Conservation (phyloP, 2,888 invertebrate species). For the Sinopyrophorus schimmeli region DNA sequence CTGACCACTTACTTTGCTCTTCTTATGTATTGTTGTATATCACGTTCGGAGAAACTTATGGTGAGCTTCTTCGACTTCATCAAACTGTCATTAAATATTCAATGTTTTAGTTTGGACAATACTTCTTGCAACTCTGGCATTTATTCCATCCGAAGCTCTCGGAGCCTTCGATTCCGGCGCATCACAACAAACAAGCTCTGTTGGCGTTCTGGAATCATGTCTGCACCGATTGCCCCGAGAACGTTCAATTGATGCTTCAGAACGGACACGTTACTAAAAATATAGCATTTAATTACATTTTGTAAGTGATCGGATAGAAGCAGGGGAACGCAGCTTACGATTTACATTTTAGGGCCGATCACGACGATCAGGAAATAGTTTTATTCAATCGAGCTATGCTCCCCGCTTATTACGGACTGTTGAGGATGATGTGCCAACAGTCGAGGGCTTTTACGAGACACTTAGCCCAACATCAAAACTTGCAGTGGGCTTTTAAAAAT, state of each 20-base stretch:
- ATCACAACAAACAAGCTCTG: constrained; percentile 93
- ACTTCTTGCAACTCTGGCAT: constrained; percentile 90
- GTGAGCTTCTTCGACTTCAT: constrained; percentile 57
- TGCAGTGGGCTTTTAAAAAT: constrained; percentile 96
- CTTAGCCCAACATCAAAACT: constrained; percentile 90
- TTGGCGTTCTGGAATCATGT: constrained; percentile 94
- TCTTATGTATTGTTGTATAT: constrained; percentile 88
- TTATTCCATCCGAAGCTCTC: constrained; percentile 92
- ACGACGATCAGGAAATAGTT: constrained; percentile 94
- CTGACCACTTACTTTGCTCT: constrained; percentile 91
- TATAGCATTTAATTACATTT: constrained; percentile 94
- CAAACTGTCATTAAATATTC: constrained; percentile 8
- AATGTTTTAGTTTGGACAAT: constrained; percentile 80
- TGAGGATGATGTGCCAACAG: constrained; percentile 88
- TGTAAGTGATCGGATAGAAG: constrained; percentile 69
- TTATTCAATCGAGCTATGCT: constrained; percentile 92
- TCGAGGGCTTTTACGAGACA: constrained; percentile 84
- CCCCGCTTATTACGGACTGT: constrained; percentile 87
- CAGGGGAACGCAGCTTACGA: too few relatives aligned
- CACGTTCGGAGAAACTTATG: constrained; percentile 90
- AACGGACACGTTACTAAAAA: constrained; percentile 89
- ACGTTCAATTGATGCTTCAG: constrained; percentile 83
- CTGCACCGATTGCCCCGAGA: constrained; percentile 90
- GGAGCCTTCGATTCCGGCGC: constrained; percentile 92
- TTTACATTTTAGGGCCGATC: constrained; percentile 95